Percentiles rank a stretch among this genome's conserved stretches.
Evolutionary conservation across 2,888 invertebrate genomes (phyloP).

Genomic region (Germaria angustata): DNA sequence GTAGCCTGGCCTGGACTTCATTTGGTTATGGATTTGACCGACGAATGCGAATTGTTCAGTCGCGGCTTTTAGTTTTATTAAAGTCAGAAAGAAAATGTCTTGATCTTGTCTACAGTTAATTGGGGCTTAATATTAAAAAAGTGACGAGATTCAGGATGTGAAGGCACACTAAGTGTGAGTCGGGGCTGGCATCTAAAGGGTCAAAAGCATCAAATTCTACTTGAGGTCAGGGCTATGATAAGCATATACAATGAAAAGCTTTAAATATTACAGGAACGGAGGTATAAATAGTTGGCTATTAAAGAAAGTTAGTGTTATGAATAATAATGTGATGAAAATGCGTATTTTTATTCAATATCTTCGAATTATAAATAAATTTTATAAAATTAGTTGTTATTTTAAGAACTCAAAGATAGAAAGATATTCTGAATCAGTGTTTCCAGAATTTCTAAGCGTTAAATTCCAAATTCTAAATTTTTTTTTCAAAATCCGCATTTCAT

Average conservation of each 20-base stretch:
- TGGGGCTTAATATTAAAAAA: not conserved
- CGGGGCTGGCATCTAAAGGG: not conserved
- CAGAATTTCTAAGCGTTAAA: too few relatives aligned
- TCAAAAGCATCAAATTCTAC: not conserved
- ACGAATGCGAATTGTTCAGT: slow-evolving; percentile 53
- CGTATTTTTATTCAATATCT: too few relatives aligned
- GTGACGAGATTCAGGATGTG: not conserved
- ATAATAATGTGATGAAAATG: too few relatives aligned
- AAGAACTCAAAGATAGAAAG: too few relatives aligned
- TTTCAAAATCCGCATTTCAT: too few relatives aligned
- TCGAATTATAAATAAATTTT: too few relatives aligned
- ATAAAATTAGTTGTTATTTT: too few relatives aligned
- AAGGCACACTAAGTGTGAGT: not conserved
- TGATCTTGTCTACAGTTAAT: not conserved
- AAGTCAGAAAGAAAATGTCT: not conserved
- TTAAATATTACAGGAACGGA: not conserved
- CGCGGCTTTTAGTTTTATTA: not conserved
- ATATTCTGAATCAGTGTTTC: too few relatives aligned
- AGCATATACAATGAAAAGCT: not conserved
- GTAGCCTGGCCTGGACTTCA: not conserved
- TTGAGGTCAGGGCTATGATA: not conserved
- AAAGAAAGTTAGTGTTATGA: not conserved
- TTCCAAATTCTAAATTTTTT: too few relatives aligned
- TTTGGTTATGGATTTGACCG: slow-evolving; percentile 45
- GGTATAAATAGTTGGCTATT: not conserved